Evolutionary conservation across 2,888 invertebrate species (phyloP), one percentile per base, ranked within the genome.

Genomic region (Pterostichus madidus): DNA sequence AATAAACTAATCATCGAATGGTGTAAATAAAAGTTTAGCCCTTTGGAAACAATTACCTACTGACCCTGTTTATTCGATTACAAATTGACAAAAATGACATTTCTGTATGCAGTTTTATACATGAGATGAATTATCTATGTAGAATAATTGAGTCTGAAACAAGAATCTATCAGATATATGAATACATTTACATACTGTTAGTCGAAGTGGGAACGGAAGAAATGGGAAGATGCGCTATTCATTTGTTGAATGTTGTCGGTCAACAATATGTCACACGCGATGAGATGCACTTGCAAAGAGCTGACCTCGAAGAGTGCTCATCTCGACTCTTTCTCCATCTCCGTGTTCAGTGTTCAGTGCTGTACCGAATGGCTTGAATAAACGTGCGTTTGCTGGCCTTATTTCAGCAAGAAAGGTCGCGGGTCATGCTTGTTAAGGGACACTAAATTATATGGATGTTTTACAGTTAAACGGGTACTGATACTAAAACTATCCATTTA

Each of bases 401-500:
- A 81, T 81, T 81, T 52, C 75, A 52, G 39, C 73, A 39, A 64
- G 24, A 80, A 81, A 81, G 81, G 81, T 81, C 81, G 59, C 15
- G 39, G 81, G 81, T 81, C 75, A 73, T 53, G 59, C 81, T 81
- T 81, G 81, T 81, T 81, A 81, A 81, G 81, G 81, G 81, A 81
- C 81, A 81, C 81, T 81, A 81, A 81, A 81, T 81, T 73, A 81
- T 71, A 71, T 77, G 59, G 64, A 80, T 79, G 64, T 44, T 75
- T 44, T 81, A 81, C 81, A 75, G 81, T 81, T 81, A 81, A 81
- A 71, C 49, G 39, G 15, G 80, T 71, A 71, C 73, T 75, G 24
- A 75, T 75, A 75, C 52, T 75, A 49, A 75, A 75, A 52, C 75
- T 15, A 75, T 49, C 35, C 75, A 52, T 73, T 75, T 75, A 52